Evolutionary conservation across 1,140 invertebrate genomes (phyloP).

Genomic region (Anthonomus grandis): DNA sequence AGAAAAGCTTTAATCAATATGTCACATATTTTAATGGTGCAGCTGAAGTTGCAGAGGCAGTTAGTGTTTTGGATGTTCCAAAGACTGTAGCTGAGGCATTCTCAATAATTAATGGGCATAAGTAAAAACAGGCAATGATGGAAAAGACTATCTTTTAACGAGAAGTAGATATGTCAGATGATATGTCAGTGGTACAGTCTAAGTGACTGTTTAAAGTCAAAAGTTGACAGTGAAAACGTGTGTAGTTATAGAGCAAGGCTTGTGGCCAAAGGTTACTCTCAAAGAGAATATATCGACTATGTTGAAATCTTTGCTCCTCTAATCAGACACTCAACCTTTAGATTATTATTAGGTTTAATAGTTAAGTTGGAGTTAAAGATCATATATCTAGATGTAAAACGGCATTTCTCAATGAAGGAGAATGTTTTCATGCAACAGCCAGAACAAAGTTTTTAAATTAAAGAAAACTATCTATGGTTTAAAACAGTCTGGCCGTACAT

Average conservation of each 20-base stretch:
- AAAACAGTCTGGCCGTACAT: too few species aligned
- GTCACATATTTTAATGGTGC: too few species aligned
- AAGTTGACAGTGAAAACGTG: conserved; percentile 29
- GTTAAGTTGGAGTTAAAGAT: conserved; percentile 34
- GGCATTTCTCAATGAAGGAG: conserved; percentile 47
- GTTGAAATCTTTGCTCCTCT: conserved; percentile 30
- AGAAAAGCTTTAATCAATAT: conserved; percentile 10
- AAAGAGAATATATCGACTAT: conserved; percentile 19
- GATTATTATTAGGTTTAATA: conserved; percentile 33
- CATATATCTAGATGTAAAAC: conserved; percentile 45
- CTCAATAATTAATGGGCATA: too few species aligned
- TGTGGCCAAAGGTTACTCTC: conserved; percentile 47
- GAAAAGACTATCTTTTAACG: too few species aligned
- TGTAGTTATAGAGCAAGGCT: conserved; percentile 37
- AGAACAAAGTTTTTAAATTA: conserved; percentile 42
- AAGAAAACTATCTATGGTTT: conserved; percentile 5
- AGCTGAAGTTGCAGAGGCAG: too few species aligned
- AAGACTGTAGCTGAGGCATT: conserved; percentile 13
- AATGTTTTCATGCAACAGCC: conserved; percentile 43
- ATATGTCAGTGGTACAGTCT: conserved; percentile 42
- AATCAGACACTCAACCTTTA: conserved; percentile 29
- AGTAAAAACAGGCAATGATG: too few species aligned
- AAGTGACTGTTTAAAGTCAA: too few species aligned
- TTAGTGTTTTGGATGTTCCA: too few species aligned
- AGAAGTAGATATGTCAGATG: conserved; percentile 33